Conservation (phyloP, 2,113 vertebrate species). For the Seriola rivoliana region DNA sequence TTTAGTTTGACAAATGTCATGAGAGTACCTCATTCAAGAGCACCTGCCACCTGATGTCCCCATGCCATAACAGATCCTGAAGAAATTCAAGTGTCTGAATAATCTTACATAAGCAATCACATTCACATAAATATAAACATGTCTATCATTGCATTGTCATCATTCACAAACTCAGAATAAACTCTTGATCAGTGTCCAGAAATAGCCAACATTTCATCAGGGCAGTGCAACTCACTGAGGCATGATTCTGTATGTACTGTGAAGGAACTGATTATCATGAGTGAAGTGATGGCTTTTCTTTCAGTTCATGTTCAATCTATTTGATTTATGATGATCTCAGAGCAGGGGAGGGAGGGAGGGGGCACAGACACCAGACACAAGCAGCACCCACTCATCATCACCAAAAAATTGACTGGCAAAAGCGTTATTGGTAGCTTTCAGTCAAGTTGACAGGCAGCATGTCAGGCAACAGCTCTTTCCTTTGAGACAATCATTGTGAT, state of each 20-base stretch:
- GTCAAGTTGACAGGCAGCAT: conserved; percentile 57
- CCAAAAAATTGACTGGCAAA: conserved; percentile 17
- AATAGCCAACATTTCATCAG: conserved; percentile 13
- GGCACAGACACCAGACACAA: conserved; percentile 26
- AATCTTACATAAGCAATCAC: not conserved
- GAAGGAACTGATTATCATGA: conserved; percentile 24
- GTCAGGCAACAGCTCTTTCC: conserved; percentile 38
- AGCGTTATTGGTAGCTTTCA: conserved; percentile 39
- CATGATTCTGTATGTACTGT: conserved; percentile 11
- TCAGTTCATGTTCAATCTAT: conserved; percentile 38
- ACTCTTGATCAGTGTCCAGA: not conserved
- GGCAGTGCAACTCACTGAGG: not conserved
- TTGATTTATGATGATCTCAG: conserved; percentile 41
- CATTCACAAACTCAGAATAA: not conserved
- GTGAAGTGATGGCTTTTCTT: conserved; percentile 22
- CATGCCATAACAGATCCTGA: not conserved
- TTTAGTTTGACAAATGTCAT: conserved; percentile 45
- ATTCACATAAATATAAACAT: not conserved
- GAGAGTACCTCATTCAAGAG: conserved; percentile 18
- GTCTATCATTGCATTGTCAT: not conserved
- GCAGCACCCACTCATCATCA: conserved; percentile 5
- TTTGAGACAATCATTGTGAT: conserved; percentile 6
- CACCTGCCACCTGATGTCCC: conserved; percentile 13
- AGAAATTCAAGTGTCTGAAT: not conserved
- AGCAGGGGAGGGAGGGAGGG: not conserved